Evolutionary conservation across 2,113 vertebrate genomes (phyloP).

Genomic region (Paramisgurnus dabryanus): DNA sequence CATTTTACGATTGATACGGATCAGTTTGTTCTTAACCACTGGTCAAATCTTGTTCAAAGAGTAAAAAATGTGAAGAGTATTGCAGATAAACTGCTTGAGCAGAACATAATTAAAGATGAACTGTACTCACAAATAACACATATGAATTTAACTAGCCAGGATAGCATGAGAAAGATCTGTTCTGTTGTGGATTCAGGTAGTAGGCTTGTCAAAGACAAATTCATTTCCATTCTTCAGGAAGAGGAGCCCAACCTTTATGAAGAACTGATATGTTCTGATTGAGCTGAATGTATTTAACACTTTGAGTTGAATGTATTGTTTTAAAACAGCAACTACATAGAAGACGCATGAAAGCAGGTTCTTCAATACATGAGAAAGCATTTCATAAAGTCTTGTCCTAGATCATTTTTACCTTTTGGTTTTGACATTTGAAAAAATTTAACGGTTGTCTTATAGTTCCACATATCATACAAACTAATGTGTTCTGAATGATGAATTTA

Average conservation of each 20-base stretch:
- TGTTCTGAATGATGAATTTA: no score
- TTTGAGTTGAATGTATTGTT: background rate
- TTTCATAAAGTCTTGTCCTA: no score
- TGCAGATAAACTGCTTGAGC: background rate
- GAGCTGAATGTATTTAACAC: background rate
- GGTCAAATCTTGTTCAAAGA: background rate
- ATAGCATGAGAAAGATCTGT: background rate
- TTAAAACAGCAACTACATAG: background rate
- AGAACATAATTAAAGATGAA: background rate
- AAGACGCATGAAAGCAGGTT: background rate
- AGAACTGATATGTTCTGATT: background rate
- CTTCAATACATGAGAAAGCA: no score
- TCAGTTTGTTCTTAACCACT: background rate
- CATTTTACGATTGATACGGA: background rate
- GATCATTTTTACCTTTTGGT: no score
- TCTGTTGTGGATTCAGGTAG: background rate
- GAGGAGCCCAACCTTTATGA: background rate
- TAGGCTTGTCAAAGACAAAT: background rate
- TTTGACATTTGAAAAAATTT: no score
- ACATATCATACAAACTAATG: no score
- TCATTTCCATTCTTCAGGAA: background rate
- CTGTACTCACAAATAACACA: background rate
- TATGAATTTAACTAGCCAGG: background rate
- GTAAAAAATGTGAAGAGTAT: conserved; percentile 11
- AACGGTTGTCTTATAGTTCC: no score